A percentile compares a stretch with the other conserved stretches of the same genome.
Evolutionary conservation across 2,113 vertebrate species (phyloP).

Genomic region (Sinocyclocheilus anophthalmus): DNA sequence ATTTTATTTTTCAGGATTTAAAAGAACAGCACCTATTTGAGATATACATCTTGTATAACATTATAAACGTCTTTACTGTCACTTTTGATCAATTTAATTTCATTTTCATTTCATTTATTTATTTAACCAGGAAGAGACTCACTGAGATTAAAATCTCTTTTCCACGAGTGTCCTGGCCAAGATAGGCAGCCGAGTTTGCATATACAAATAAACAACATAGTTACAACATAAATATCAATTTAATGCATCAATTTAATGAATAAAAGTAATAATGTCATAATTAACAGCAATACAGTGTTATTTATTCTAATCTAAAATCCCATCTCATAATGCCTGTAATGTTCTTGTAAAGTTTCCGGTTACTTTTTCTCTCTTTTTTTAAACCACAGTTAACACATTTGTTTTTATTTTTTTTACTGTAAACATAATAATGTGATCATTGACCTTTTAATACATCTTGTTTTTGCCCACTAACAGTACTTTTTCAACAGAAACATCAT

Average conservation of each 20-base stretch:
- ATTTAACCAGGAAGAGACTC: too few relatives aligned
- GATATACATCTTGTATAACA: neutral
- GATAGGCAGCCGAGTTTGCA: too few relatives aligned
- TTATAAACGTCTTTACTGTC: neutral
- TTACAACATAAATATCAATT: too few relatives aligned
- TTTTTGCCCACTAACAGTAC: neutral
- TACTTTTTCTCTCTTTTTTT: neutral
- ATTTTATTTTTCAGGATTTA: neutral
- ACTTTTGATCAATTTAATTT: neutral
- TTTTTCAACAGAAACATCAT: constrained; percentile 24
- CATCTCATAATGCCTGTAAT: neutral
- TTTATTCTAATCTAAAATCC: neutral
- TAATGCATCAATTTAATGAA: neutral
- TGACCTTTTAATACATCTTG: neutral
- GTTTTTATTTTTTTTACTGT: too few relatives aligned
- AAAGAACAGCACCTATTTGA: neutral
- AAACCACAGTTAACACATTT: neutral
- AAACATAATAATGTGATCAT: neutral
- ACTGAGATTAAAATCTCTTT: too few relatives aligned
- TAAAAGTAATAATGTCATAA: neutral
- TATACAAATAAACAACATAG: too few relatives aligned
- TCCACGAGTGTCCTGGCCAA: too few relatives aligned
- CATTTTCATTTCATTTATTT: too few relatives aligned
- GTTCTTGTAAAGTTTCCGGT: too few relatives aligned
- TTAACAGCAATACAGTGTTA: neutral